Base-by-base conservation (phyloP, 2,797 vertebrate genomes). In the Morelia viridis region DNA sequence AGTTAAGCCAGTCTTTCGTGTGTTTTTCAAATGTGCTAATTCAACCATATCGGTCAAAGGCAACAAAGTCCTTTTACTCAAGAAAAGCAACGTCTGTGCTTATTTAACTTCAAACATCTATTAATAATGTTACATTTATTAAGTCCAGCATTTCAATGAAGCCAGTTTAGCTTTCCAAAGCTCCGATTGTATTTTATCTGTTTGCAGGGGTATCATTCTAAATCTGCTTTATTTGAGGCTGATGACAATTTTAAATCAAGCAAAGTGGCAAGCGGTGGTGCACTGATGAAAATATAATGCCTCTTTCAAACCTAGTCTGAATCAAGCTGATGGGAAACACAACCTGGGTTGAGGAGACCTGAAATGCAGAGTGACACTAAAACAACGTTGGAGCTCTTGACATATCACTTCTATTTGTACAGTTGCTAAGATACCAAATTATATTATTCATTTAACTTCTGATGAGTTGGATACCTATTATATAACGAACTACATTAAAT, bases 201-300 rank as follows among this genome's bases (percentile, higher is more conserved):
- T 46, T 46, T 60, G 10, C 85, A 88, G 41, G n/a, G 65, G 53
- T 53, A n/a, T 60, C 46, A 31, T 88, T 61, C 57, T 61, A 58
- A 89, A 68, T n/a, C 61, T 50, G 26, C 17, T 85, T 92, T 15
- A 65, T n/a, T 68, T 24, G 26, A 85, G 61, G 31, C 62, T 85
- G 62, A 85, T 8, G 46, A 56, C 62, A 71, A 56, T 64, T 46
- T 92, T 90, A 87, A 89, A 62, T 56, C 26, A 85, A 68, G 26
- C 61, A 58, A 26, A 46, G 3, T 85, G 12, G 80, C 26, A 89
- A 85, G 80, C 28, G 71, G 28, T 5, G 4, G 35, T 71, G 31
- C 13, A 50, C 12, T 89, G 88, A 92, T 92, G 80, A 71, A 85
- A 64, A 92, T 60, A 60, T 60, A 92, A 24, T 89, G 28, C 83